Percentiles rank a stretch among this genome's conserved stretches.
These are phyloP conservation scores for Xenopus borealis DNA, from an alignment of 2,113 vertebrate species.

Conservation along the genomic window DNA sequence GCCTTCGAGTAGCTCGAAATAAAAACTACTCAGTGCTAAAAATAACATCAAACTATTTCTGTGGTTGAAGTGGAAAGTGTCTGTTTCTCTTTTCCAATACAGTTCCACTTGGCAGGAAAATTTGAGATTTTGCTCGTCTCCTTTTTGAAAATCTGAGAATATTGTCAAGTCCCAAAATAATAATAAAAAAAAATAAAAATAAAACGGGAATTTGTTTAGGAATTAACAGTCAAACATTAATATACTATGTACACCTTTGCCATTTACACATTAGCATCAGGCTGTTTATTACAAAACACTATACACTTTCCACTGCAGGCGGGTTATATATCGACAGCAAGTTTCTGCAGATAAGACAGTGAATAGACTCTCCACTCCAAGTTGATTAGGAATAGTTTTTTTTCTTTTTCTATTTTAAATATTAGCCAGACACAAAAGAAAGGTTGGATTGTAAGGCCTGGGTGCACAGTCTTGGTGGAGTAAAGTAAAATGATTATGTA, in stretches of 20 bases:
- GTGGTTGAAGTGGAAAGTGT: conserved; percentile 82
- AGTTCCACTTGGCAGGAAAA: conserved; percentile 83
- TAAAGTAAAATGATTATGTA: conserved; percentile 72
- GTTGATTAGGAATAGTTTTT: conserved; percentile 83
- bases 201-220: conserved; percentile 72
- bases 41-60: conserved; percentile 80
- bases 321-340: conserved; percentile 87
- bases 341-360: conserved; percentile 84
- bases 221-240: conserved; percentile 98
- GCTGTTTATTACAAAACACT: conserved; percentile 94
- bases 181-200: conserved; percentile 55
- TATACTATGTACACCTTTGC: conserved; percentile 99
- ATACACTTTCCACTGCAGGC: conserved; percentile 93
- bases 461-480: conserved; percentile 86
- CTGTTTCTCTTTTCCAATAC: conserved; percentile 67
- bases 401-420: conserved; percentile 73
- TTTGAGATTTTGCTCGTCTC: conserved; percentile 61
- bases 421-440: conserved; percentile 83
- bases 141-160: conserved; percentile 84
- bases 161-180: conserved; percentile 80
- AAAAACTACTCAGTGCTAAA: conserved; percentile 84
- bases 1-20: conserved; percentile 80
- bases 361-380: conserved; percentile 85
- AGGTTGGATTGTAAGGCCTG: conserved; percentile 85
- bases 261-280: conserved; percentile 95